These are phyloP conservation scores for Drosophila mulleri DNA, from an alignment of 2,888 invertebrate species.

Conservation along the genomic window DNA sequence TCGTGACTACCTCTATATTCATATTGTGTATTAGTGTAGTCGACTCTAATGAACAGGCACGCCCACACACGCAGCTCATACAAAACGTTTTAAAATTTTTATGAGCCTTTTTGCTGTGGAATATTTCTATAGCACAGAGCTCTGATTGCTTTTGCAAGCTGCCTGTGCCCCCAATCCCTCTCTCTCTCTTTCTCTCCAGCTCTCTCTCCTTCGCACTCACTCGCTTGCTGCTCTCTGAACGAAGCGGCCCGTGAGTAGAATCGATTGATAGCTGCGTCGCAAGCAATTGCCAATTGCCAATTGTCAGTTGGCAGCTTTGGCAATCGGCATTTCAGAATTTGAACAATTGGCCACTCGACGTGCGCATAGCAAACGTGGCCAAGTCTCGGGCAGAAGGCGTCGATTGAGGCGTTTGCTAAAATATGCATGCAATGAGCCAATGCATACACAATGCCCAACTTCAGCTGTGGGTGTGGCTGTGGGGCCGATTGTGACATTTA, in stretches of 20 bases:
- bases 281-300: conserved; percentile 50
- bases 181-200: neutral
- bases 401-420: conserved; percentile 45
- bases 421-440: conserved; percentile 46
- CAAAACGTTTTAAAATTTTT: conserved; percentile 76
- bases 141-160: conserved; percentile 64
- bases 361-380: conserved; percentile 45
- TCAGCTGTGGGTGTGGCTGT: neutral
- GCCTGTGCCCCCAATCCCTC: too few relatives aligned
- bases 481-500: conserved; percentile 61
- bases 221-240: neutral
- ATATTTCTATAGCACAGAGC: conserved; percentile 36
- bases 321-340: conserved; percentile 50
- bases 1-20: too few relatives aligned
- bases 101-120: conserved; percentile 55
- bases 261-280: conserved; percentile 70
- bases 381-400: conserved; percentile 33
- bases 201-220: too few relatives aligned
- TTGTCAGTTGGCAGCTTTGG: conserved; percentile 38
- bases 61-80: neutral
- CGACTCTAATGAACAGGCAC: conserved; percentile 11
- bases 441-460: conserved; percentile 34
- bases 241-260: conserved; percentile 41
- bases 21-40: conserved; percentile 31
- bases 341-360: conserved; percentile 69